Evolutionary conservation across 2,797 vertebrate species (phyloP).

Genomic region (Ctenopoma multispine): DNA sequence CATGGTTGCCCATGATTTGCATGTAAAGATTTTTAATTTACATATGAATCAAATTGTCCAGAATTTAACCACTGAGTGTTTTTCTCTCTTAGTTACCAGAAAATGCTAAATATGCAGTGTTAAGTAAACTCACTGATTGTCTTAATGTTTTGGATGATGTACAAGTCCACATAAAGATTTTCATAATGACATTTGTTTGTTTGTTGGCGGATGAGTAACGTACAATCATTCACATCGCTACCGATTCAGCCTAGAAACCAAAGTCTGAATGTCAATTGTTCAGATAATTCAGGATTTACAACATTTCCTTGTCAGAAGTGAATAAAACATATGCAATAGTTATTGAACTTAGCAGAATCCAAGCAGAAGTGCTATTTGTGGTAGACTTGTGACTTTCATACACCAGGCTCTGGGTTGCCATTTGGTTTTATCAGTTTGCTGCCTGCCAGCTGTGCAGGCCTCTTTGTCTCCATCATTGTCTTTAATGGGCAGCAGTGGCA

Average conservation of each 20-base stretch:
- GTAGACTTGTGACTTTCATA: conserved; percentile 38
- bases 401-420: conserved; percentile 43
- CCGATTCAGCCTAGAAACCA: conserved; percentile 24
- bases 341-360: conserved; percentile 34
- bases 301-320: conserved; percentile 57
- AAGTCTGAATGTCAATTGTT: conserved; percentile 7
- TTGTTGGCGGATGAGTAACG: conserved; percentile 9
- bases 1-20: conserved; percentile 67
- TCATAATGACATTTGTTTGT: conserved; percentile 13
- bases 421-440: conserved; percentile 73
- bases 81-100: conserved; percentile 43
- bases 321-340: conserved; percentile 57
- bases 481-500: conserved; percentile 75
- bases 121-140: conserved; percentile 28
- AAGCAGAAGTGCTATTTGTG: conserved; percentile 16
- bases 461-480: conserved; percentile 62
- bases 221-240: conserved; percentile 8
- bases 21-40: conserved; percentile 68
- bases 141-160: conserved; percentile 32
- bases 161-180: conserved; percentile 18
- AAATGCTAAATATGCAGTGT: conserved; percentile 32
- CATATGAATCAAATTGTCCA: conserved; percentile 63
- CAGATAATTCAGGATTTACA: conserved; percentile 44
- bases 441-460: conserved; percentile 62
- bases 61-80: conserved; percentile 36